A percentile compares a stretch with the other conserved stretches of the same genome.
Evolutionary conservation across 2,113 vertebrate species (phyloP).

Genomic region (Eira barbara): DNA sequence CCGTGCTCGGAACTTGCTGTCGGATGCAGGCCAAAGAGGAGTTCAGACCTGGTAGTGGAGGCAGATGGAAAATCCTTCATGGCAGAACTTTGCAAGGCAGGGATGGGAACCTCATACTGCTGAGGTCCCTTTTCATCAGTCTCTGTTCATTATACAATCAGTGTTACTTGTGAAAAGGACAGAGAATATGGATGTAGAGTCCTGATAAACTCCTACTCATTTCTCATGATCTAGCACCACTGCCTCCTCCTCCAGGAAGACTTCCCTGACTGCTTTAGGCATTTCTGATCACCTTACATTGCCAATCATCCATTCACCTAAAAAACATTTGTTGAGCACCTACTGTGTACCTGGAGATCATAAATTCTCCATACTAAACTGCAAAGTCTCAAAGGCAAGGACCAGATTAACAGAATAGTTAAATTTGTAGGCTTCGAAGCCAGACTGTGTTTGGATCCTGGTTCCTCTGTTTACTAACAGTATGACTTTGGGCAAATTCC

Average conservation of each 20-base stretch:
- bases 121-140: neutral
- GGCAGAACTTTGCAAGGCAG: neutral
- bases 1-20: neutral
- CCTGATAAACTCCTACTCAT: neutral
- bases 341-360: neutral
- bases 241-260: neutral
- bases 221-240: neutral
- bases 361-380: neutral
- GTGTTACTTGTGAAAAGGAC: neutral
- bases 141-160: neutral
- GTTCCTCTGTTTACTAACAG: neutral
- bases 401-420: neutral
- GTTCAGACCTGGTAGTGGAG: neutral
- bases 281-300: neutral
- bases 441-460: neutral
- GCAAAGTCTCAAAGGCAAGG: neutral
- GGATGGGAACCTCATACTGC: neutral
- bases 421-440: neutral
- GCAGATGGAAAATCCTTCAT: neutral
- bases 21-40: neutral
- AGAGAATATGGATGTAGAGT: neutral
- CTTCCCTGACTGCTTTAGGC: neutral
- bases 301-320: neutral
- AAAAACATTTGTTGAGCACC: neutral
- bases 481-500: neutral